Percentiles rank a stretch among this genome's conserved stretches.
Conservation (phyloP, 1,140 invertebrate species). For the Copidosoma floridanum region DNA sequence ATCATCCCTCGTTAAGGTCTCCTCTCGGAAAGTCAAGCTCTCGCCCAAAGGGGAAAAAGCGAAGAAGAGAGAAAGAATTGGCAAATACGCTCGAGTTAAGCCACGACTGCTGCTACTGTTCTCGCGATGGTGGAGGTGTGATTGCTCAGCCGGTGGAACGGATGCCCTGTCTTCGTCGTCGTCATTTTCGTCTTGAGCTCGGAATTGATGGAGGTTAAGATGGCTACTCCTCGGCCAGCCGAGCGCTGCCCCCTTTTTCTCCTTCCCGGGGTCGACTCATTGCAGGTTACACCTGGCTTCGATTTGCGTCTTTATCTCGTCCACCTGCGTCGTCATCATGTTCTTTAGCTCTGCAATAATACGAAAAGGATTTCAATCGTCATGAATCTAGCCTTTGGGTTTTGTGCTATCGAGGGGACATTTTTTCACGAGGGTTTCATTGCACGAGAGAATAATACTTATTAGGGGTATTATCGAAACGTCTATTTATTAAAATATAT, state of each 20-base stretch:
- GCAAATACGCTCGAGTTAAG: too few relatives aligned
- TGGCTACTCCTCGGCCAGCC: constrained; percentile 6
- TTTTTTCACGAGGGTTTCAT: too few relatives aligned
- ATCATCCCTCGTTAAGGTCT: constrained; percentile 29
- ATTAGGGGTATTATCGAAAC: too few relatives aligned
- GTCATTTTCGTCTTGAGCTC: constrained; percentile 9
- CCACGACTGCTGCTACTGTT: too few relatives aligned
- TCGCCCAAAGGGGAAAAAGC: background rate
- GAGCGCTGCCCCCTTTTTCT: constrained; percentile 9
- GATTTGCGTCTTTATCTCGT: constrained; percentile 89
- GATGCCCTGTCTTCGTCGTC: constrained; percentile 21
- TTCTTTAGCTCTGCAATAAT: constrained; percentile 86
- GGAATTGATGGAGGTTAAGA: background rate
- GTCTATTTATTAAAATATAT: too few relatives aligned
- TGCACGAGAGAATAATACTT: too few relatives aligned
- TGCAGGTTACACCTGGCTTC: constrained; percentile 91
- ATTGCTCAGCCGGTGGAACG: background rate
- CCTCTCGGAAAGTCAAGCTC: background rate
- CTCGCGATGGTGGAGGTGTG: background rate
- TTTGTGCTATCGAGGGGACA: too few relatives aligned
- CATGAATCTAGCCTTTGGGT: too few relatives aligned
- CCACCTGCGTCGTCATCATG: constrained; percentile 91
- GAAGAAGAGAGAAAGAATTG: background rate
- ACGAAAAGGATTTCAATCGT: constrained; percentile 3
- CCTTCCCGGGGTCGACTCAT: constrained; percentile 61